Conservation (phyloP, 2,797 vertebrate genomes). For the Gobio occitaniae region DNA sequence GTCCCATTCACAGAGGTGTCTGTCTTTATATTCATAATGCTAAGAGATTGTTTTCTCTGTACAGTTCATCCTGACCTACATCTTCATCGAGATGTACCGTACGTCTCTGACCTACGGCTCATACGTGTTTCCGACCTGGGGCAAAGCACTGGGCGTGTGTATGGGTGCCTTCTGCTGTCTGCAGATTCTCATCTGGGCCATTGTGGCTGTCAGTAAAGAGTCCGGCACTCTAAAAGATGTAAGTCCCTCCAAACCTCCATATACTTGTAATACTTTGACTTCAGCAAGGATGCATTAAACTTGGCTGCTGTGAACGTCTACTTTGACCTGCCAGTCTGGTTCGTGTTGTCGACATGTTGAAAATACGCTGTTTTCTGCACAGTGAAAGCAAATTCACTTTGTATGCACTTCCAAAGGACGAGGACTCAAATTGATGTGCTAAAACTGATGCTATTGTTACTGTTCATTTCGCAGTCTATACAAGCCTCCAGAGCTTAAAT, state of each 20-base stretch:
- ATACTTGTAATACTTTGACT: not conserved
- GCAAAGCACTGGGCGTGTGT: conserved; percentile 82
- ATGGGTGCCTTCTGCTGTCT: conserved; percentile 81
- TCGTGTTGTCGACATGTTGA: not conserved
- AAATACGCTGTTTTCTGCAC: not conserved
- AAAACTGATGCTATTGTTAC: not conserved
- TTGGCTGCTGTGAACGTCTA: not conserved
- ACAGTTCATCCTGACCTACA: conserved; percentile 83
- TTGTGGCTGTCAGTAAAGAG: conserved; percentile 79
- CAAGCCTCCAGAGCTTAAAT: not conserved
- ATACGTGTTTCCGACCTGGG: conserved; percentile 83
- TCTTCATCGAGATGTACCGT: conserved; percentile 85
- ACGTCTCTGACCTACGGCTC: conserved; percentile 76
- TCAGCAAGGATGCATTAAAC: not conserved
- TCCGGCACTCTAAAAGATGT: conserved; percentile 83
- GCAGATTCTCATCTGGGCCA: conserved; percentile 84
- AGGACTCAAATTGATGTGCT: not conserved
- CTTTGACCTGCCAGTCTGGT: not conserved
- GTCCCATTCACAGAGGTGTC: conserved; percentile 3
- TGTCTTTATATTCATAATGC: conserved; percentile 6
- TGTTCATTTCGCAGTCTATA: not conserved
- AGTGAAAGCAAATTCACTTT: not conserved
- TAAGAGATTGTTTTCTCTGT: conserved; percentile 36
- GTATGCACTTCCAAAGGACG: not conserved
- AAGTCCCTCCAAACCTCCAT: conserved; percentile 61